Conservation (phyloP, 2,797 vertebrate genomes). For the Muraenolepis orangiensis region DNA sequence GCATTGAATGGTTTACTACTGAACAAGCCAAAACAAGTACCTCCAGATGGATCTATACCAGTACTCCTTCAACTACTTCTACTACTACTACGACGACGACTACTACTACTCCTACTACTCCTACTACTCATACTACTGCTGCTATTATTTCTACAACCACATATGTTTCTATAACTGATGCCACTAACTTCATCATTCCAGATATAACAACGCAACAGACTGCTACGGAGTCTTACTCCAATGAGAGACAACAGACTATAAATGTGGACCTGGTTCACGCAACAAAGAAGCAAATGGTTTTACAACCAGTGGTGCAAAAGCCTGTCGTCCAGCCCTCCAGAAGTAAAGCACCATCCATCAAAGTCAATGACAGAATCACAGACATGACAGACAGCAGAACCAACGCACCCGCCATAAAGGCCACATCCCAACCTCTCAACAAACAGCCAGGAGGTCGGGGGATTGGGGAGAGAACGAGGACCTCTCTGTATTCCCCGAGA, state of each 20-base stretch:
- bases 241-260: not conserved
- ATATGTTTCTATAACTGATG: not conserved
- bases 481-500: constrained; percentile 34
- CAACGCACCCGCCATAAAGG: constrained; percentile 10
- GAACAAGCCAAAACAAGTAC: constrained; percentile 20
- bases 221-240: constrained; percentile 2
- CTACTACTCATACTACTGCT: not conserved
- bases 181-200: not conserved
- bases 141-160: not conserved
- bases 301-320: constrained; percentile 23
- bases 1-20: constrained; percentile 32
- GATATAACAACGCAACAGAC: constrained; percentile 5
- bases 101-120: not conserved
- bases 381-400: constrained; percentile 37
- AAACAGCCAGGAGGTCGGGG: constrained; percentile 37
- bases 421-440: constrained; percentile 17
- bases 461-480: constrained; percentile 38
- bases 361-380: constrained; percentile 12
- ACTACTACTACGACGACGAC: constrained; percentile 8
- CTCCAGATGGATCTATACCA: constrained; percentile 5
- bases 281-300: constrained; percentile 17
- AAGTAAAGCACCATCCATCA: constrained; percentile 31
- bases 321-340: constrained; percentile 21
- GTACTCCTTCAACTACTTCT: not conserved
- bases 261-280: constrained; percentile 9